Percentiles rank a stretch among this genome's conserved stretches.
Conservation (phyloP, 2,888 invertebrate species). For the Apodemia zela region DNA sequence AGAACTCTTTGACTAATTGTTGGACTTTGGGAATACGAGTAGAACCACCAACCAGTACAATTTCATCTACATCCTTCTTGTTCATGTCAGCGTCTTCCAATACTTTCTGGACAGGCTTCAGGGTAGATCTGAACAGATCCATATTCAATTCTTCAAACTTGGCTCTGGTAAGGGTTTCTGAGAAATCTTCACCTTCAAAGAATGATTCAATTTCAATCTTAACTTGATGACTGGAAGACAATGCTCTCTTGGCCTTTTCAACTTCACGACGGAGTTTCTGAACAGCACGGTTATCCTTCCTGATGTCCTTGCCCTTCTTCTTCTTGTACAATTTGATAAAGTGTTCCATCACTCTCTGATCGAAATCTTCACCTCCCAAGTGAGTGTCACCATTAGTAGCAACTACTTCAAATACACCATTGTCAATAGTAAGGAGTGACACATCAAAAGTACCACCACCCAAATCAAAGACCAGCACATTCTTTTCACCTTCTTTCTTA, state of each 20-base stretch:
- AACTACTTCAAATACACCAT: conserved; percentile 97
- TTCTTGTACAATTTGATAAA: conserved; percentile 99
- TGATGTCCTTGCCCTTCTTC: conserved; percentile 98
- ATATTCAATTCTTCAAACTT: conserved; percentile 99
- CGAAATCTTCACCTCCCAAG: conserved; percentile 99
- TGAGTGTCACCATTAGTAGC: conserved; percentile 98
- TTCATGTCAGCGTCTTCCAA: conserved; percentile 99
- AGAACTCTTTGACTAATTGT: conserved; percentile 95
- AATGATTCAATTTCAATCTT: conserved; percentile 99
- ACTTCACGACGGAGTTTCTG: conserved; percentile 98
- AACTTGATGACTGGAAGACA: conserved; percentile 97
- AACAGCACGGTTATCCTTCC: conserved; percentile 95
- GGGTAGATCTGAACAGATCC: conserved; percentile 93
- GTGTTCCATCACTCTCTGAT: conserved; percentile 98
- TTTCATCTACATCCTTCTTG: conserved; percentile 98
- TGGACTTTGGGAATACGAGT: conserved; percentile 99
- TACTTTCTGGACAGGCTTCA: conserved; percentile 97
- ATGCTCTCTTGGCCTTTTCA: conserved; percentile 97
- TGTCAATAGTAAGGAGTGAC: conserved; percentile 97
- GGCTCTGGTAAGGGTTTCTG: conserved; percentile 97
- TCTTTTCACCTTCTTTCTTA: conserved; percentile 98
- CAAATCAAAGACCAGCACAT: conserved; percentile 98
- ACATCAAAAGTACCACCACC: conserved; percentile 99
- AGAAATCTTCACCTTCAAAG: conserved; percentile 99
- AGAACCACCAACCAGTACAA: conserved; percentile 98